Percentiles rank a stretch among this genome's conserved stretches.
Conservation (phyloP, 2,888 invertebrate genomes). For the Machimus atricapillus region DNA sequence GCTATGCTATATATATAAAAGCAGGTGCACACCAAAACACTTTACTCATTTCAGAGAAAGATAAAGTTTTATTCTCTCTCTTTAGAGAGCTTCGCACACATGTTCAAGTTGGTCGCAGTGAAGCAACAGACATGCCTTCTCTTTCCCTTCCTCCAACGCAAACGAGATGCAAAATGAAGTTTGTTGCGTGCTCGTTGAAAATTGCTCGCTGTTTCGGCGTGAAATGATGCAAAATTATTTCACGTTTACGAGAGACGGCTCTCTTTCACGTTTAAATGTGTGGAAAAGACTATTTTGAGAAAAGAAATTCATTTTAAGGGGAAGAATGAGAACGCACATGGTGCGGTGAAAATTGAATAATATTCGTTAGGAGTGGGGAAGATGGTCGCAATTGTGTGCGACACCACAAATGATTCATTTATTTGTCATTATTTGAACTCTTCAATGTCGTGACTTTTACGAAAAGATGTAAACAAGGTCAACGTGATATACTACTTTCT, state of each 20-base stretch:
- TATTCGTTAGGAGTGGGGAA: neutral
- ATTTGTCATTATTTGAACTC: constrained; percentile 35
- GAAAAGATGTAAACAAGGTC: constrained; percentile 36
- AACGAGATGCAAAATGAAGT: neutral
- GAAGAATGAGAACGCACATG: neutral
- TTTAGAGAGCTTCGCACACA: neutral
- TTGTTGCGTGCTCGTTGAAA: neutral
- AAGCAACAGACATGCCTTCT: neutral
- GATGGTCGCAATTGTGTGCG: neutral
- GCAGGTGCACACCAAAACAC: neutral
- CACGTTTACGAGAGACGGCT: neutral
- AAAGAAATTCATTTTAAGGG: neutral
- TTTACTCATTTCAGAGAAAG: neutral
- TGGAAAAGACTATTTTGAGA: neutral
- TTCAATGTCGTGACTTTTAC: constrained; percentile 39
- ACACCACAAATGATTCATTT: constrained; percentile 23
- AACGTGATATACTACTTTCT: constrained; percentile 9
- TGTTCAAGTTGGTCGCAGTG: neutral
- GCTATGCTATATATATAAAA: neutral
- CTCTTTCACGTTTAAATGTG: neutral
- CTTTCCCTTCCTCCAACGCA: neutral
- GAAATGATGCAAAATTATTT: neutral
- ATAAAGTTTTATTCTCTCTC: neutral
- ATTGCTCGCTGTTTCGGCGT: neutral
- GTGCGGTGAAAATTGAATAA: neutral